Base-by-base conservation (phyloP, 2,113 vertebrate genomes). In the Perccottus glenii region DNA sequence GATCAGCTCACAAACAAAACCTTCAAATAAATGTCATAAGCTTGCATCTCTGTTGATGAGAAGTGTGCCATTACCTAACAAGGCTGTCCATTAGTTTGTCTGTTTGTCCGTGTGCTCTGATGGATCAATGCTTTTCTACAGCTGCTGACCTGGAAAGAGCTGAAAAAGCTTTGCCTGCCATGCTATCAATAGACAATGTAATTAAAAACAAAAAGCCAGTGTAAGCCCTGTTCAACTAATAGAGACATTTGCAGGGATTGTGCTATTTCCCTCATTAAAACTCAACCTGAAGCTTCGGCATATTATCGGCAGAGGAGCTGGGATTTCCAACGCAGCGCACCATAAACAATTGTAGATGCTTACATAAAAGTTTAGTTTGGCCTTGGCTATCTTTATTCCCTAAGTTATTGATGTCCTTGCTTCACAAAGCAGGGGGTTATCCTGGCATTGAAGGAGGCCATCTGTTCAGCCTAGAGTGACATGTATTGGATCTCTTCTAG, bases 61-160 rank as follows among this genome's bases (percentile, higher is more conserved):
- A 49, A 46, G 9, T 50, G 33, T 74, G 67, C 70, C 51, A 69
- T 85, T 70, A 73, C 60, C 79, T 49, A 49, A 67, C 63, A 56
- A 70, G 74, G 36, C 52, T 3, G 47, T 82, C 77, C 71, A 69
- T 84, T 82, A 80, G 71, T 63, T 38, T 63, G 7, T 74, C 56
- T 64, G 53, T 73, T 48, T 81, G 60, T 78, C 65, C 69, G 73
- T 81, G 82, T 75, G 73, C 58, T 82, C 78, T 49, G 83, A 57
- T 46, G 60, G 85, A 92, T 92, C 90, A 85, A 91, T 92, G 64
- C 67, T 66, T 48, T 63, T 65, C 70, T 68, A 57, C 57, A 49
- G 47, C 64, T 85, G 84, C 47, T 91, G 90, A 92, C 91, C 91
- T 88, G 87, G 85, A 92, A 90, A 89, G 72, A 80, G 63, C 67